Evolutionary conservation across 2,797 vertebrate genomes (phyloP).

Genomic region (Poecilia velifera): DNA sequence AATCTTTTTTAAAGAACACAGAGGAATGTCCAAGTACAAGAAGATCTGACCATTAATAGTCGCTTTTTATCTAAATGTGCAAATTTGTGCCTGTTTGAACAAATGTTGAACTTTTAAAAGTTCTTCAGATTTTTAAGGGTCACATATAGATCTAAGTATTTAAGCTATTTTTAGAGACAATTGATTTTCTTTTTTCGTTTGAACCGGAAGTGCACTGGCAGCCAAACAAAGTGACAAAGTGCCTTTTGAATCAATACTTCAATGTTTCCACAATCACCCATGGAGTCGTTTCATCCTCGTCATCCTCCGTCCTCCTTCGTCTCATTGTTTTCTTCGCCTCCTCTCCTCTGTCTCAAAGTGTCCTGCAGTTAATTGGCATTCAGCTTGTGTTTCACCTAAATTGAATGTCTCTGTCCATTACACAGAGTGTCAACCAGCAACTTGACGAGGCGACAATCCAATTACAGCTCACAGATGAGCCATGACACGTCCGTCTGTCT

Average conservation of each 20-base stretch:
- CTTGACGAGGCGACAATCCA: constrained; percentile 58
- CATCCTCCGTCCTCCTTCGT: neutral
- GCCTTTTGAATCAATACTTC: neutral
- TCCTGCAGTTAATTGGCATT: constrained; percentile 47
- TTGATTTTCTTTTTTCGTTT: neutral
- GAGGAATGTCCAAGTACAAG: neutral
- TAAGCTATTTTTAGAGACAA: neutral
- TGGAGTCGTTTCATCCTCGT: neutral
- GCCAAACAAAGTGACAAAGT: neutral
- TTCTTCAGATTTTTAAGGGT: neutral
- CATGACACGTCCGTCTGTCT: constrained; percentile 18
- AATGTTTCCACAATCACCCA: neutral
- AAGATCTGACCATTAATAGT: neutral
- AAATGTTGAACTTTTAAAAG: neutral
- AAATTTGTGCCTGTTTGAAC: neutral
- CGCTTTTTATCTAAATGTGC: neutral
- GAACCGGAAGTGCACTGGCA: neutral
- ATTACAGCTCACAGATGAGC: constrained; percentile 51
- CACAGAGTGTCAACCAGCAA: constrained; percentile 48
- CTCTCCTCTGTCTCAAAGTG: neutral
- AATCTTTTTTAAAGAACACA: neutral
- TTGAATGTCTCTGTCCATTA: constrained; percentile 68
- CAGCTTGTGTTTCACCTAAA: constrained; percentile 47
- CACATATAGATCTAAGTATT: no score
- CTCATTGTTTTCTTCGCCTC: neutral